Percentiles rank a stretch among this genome's conserved stretches.
phyloP scores from a whole-genome alignment of 2,888 invertebrate genomes.

The Palloptera scutellata region DNA sequence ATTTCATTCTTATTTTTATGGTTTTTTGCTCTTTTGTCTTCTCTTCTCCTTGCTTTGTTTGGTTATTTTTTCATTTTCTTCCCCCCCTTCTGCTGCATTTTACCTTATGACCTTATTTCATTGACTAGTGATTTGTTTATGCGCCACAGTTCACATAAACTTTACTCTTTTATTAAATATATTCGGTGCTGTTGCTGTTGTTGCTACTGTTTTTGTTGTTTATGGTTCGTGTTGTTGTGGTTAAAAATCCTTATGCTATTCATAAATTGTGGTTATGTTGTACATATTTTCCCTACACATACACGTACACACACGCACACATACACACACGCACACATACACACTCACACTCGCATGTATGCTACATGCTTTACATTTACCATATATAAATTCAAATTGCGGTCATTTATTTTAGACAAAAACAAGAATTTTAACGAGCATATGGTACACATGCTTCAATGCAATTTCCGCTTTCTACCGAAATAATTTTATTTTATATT shows the following conservation, averaged over 20 bases:
- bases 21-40: neutral
- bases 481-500: too few relatives aligned
- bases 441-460: too few relatives aligned
- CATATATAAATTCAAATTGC: too few relatives aligned
- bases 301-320: neutral
- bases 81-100: neutral
- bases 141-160: too few relatives aligned
- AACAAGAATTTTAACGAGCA: too few relatives aligned
- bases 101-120: neutral
- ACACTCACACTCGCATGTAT: neutral
- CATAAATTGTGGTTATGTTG: too few relatives aligned
- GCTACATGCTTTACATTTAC: neutral
- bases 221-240: neutral
- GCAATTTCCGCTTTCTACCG: too few relatives aligned
- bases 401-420: too few relatives aligned
- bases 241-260: neutral
- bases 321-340: constrained; percentile 2
- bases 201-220: neutral
- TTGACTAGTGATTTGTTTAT: neutral
- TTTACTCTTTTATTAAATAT: too few relatives aligned
- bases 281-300: too few relatives aligned
- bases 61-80: neutral
- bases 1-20: neutral
- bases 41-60: neutral
- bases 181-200: neutral